These are phyloP conservation scores for Tenebrio molitor DNA, from an alignment of 1,140 invertebrate species.

Conservation along the genomic window DNA sequence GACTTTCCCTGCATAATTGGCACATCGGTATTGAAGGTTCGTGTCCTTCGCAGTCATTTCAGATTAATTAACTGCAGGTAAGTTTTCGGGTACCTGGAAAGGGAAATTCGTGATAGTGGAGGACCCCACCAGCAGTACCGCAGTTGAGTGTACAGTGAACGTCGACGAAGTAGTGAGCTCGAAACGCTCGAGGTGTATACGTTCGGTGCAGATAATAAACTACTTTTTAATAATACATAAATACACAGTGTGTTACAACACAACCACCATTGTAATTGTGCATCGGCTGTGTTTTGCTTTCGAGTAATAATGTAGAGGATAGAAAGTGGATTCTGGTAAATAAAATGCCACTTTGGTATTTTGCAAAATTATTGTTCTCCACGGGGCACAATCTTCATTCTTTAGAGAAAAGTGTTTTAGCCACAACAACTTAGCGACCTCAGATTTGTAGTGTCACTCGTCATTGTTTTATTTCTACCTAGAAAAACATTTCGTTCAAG, in stretches of 20 bases:
- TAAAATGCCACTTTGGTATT: neutral
- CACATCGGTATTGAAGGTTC: no score
- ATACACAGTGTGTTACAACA: neutral
- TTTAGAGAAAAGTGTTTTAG: no score
- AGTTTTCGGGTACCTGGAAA: conserved; percentile 20
- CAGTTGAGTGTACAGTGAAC: neutral
- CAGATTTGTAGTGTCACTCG: no score
- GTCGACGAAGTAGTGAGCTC: neutral
- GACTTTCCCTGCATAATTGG: conserved; percentile 4
- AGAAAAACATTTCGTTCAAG: no score
- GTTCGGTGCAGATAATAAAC: neutral
- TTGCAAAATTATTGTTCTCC: neutral
- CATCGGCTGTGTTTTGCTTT: neutral
- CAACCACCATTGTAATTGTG: conserved; percentile 6
- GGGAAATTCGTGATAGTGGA: conserved; percentile 20
- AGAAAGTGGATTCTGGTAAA: neutral
- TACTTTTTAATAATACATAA: neutral
- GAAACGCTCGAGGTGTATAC: conserved; percentile 28
- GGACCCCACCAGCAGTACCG: conserved; percentile 7
- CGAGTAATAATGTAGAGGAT: conserved; percentile 1
- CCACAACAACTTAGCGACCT: no score
- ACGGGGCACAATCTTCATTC: neutral
- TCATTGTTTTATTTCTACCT: no score
- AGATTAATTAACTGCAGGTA: conserved; percentile 16
- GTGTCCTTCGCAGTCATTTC: no score